phyloP scores from a whole-genome alignment of 2,113 vertebrate species.

The Enhydra lutris region DNA sequence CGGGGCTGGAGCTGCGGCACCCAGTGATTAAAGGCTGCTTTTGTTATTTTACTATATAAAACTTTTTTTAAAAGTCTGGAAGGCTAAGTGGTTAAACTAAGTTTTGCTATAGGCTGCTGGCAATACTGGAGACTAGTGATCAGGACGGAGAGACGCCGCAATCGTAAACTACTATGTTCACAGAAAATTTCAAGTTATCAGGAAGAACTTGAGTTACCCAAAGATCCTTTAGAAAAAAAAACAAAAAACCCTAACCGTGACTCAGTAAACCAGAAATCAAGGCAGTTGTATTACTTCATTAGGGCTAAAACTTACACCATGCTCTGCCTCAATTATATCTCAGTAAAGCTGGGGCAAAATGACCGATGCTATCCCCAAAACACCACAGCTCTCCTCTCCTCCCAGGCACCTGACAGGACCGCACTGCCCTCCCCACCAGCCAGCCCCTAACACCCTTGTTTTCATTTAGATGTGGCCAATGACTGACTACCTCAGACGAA shows the following conservation, averaged over 20 bases:
- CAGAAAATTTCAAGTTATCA: neutral
- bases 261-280: neutral
- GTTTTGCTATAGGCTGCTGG: neutral
- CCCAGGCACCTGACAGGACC: neutral
- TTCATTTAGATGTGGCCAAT: neutral
- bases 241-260: neutral
- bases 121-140: neutral
- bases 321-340: neutral
- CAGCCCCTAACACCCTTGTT: neutral
- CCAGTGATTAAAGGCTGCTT: neutral
- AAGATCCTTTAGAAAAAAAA: neutral
- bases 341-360: neutral
- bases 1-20: neutral
- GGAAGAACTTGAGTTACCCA: neutral
- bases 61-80: neutral
- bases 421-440: neutral
- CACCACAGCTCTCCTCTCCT: neutral
- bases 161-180: neutral
- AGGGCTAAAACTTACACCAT: neutral
- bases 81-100: neutral
- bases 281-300: neutral
- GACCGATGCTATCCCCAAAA: neutral
- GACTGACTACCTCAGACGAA: neutral
- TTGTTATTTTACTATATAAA: neutral
- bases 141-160: neutral